Evolutionary conservation across 2,113 vertebrate species (phyloP).

Genomic region (Halcyon malimbica): DNA sequence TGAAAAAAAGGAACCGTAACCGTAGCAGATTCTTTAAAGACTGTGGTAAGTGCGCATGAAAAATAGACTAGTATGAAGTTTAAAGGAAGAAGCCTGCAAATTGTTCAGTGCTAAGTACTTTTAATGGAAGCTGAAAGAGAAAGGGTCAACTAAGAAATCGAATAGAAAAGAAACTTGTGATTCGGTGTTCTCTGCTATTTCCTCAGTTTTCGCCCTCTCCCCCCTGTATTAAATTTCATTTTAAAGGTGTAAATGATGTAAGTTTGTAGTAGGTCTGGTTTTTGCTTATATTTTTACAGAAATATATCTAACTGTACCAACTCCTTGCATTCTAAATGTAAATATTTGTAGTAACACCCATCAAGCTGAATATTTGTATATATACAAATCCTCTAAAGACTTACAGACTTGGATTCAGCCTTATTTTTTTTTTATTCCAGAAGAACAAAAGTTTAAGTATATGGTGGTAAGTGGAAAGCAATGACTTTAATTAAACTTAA

Average conservation of each 20-base stretch:
- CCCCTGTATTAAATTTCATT: neutral
- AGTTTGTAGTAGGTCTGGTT: neutral
- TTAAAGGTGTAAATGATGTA: neutral
- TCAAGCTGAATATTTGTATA: neutral
- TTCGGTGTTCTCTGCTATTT: neutral
- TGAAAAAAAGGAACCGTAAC: neutral
- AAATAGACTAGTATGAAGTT: neutral
- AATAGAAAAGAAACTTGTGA: neutral
- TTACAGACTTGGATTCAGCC: neutral
- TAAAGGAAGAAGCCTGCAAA: neutral
- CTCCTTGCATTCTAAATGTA: neutral
- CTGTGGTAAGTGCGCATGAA: neutral
- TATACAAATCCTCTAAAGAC: neutral
- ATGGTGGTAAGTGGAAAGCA: slow-evolving; percentile 40
- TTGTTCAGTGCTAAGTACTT: neutral
- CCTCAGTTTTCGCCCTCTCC: neutral
- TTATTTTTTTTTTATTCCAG: slow-evolving; percentile 14
- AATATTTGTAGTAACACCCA: neutral
- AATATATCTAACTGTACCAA: neutral
- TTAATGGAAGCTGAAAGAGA: neutral
- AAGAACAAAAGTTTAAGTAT: slow-evolving; percentile 42
- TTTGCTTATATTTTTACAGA: neutral
- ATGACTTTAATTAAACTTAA: slow-evolving; percentile 58
- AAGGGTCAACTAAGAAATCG: neutral
- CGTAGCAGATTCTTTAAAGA: neutral